A percentile compares a stretch with the other conserved stretches of the same genome.
Conservation (phyloP, 2,888 invertebrate species). For the Caenorhabditis imperialis region DNA sequence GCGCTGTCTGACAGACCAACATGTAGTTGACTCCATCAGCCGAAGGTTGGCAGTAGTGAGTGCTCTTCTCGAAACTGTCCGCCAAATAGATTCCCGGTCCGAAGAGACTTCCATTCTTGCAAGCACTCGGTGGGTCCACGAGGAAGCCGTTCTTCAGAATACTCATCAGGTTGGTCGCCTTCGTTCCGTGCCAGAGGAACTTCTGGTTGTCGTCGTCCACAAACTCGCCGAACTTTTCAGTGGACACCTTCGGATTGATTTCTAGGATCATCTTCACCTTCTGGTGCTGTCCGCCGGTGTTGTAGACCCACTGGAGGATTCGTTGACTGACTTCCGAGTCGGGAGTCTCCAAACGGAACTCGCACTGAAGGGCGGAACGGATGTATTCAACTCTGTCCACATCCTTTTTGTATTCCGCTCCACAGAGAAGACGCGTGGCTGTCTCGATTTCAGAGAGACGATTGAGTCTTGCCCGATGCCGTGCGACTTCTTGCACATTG, state of each 20-base stretch:
- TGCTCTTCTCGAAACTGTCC: conserved; percentile 80
- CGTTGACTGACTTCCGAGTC: conserved; percentile 80
- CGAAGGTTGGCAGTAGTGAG: conserved; percentile 78
- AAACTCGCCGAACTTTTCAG: conserved; percentile 31
- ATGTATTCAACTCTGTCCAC: conserved; percentile 52
- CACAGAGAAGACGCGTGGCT: conserved; percentile 52
- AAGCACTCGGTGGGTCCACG: conserved; percentile 79
- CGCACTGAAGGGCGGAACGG: conserved; percentile 69
- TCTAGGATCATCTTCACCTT: conserved; percentile 42
- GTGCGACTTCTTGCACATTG: conserved; percentile 17
- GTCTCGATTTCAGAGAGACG: conserved; percentile 55
- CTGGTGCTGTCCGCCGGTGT: conserved; percentile 60
- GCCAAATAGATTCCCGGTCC: conserved; percentile 81
- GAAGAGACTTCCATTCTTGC: conserved; percentile 79
- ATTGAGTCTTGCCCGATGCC: conserved; percentile 44
- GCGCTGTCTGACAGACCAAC: conserved; percentile 79
- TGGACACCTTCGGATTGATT: conserved; percentile 33
- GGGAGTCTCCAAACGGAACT: conserved; percentile 78
- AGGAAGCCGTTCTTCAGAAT: conserved; percentile 80
- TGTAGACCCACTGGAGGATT: conserved; percentile 80
- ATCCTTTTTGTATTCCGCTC: conserved; percentile 33
- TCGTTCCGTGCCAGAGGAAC: conserved; percentile 81
- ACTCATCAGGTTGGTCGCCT: conserved; percentile 80
- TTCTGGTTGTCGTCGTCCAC: conserved; percentile 48
- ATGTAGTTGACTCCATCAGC: conserved; percentile 78